A percentile compares a stretch with the other conserved stretches of the same genome.
Conservation (phyloP, 2,113 vertebrate species). For the Coptodon rendalli region DNA sequence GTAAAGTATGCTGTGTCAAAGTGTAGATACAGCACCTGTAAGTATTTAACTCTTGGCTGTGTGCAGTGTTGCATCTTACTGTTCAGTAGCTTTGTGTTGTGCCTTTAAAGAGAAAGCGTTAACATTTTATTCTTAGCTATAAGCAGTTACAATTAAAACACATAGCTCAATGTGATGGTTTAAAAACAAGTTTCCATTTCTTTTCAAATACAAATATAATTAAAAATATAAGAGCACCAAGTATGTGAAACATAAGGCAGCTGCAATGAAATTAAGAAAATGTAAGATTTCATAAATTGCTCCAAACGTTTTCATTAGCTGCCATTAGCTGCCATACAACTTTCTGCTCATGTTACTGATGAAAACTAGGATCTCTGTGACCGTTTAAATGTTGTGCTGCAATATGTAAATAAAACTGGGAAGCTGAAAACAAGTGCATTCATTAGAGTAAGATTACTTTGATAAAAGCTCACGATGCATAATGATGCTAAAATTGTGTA, state of each 20-base stretch:
- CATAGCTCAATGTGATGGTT: neutral
- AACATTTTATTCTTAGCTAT: neutral
- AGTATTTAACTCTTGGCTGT: neutral
- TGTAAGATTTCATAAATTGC: neutral
- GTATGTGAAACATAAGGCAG: neutral
- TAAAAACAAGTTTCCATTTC: neutral
- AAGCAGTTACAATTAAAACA: neutral
- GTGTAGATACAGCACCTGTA: neutral
- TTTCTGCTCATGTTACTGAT: neutral
- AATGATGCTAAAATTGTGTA: neutral
- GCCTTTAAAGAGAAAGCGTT: neutral
- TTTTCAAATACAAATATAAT: neutral
- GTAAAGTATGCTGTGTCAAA: neutral
- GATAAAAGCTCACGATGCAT: neutral
- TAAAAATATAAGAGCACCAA: neutral
- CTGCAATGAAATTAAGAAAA: neutral
- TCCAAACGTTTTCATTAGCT: conserved; percentile 7
- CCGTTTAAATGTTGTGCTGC: neutral
- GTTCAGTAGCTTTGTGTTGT: neutral
- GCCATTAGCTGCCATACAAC: conserved; percentile 13
- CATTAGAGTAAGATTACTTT: neutral
- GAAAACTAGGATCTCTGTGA: neutral
- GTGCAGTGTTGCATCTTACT: neutral
- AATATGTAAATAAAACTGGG: neutral
- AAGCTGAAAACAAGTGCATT: neutral